A percentile compares a stretch with the other conserved stretches of the same genome.
phyloP scores from a whole-genome alignment of 2,797 vertebrate species.

The Mycteria americana region DNA sequence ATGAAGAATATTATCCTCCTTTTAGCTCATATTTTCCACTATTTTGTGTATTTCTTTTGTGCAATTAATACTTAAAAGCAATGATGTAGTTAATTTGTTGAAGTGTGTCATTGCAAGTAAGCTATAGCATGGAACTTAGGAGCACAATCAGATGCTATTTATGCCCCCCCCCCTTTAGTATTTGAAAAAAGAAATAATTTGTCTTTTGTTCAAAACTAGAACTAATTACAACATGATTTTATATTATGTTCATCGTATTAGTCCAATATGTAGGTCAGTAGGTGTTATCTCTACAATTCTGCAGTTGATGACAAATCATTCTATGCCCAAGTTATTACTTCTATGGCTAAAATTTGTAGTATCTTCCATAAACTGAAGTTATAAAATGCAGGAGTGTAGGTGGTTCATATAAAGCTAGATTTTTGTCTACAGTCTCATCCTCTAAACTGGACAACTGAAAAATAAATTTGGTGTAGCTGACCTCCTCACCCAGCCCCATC shows the following conservation, averaged over 20 bases:
- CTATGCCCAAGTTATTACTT: neutral
- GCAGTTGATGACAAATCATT: neutral
- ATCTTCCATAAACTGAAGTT: neutral
- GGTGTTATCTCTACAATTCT: neutral
- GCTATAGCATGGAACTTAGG: neutral
- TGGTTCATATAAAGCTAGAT: neutral
- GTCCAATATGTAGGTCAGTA: neutral
- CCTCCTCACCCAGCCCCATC: neutral
- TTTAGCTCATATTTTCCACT: neutral
- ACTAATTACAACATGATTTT: neutral
- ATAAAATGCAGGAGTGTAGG: neutral
- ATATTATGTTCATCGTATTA: neutral
- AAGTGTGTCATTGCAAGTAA: neutral
- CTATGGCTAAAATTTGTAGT: neutral
- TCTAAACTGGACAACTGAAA: neutral
- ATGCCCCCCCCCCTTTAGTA: neutral
- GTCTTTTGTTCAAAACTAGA: neutral
- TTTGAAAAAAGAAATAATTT: neutral
- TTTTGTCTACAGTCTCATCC: neutral
- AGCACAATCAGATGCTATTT: neutral
- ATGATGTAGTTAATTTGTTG: neutral
- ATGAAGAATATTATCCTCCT: neutral
- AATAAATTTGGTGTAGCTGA: neutral
- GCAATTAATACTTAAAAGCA: neutral
- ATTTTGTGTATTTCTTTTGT: neutral